These are phyloP conservation scores for Scrobipalpa atriplicella DNA, from an alignment of 2,888 invertebrate genomes.

Conservation along the genomic window DNA sequence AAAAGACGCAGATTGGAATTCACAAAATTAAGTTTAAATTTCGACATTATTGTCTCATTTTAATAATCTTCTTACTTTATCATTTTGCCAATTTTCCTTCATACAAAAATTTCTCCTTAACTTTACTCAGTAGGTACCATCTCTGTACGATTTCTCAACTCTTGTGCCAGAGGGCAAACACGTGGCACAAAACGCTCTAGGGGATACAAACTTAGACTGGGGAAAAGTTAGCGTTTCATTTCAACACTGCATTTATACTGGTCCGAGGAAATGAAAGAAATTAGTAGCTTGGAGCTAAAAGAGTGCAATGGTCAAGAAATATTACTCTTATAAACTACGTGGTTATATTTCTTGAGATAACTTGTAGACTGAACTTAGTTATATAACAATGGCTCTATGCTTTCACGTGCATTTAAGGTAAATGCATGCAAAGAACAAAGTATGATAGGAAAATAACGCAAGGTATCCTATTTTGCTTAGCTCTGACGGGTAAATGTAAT, in stretches of 20 bases:
- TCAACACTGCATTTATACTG: background rate
- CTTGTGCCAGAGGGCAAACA: background rate
- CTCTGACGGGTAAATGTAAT: background rate
- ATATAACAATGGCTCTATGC: slow-evolving; percentile 4
- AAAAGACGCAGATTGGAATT: too few relatives aligned
- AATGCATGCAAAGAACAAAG: background rate
- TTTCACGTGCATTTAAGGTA: background rate
- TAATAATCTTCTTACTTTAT: too few relatives aligned
- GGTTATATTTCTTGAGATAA: background rate
- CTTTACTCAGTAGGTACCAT: too few relatives aligned
- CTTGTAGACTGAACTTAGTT: background rate
- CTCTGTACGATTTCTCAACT: too few relatives aligned
- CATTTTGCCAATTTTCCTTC: too few relatives aligned
- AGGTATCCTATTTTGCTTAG: background rate
- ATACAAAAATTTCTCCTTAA: too few relatives aligned
- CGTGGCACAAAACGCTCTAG: background rate
- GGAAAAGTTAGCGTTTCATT: slow-evolving; percentile 2
- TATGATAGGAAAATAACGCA: background rate
- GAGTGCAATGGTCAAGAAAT: slow-evolving; percentile 9
- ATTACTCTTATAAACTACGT: slow-evolving; percentile 11
- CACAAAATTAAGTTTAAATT: too few relatives aligned
- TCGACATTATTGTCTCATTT: too few relatives aligned
- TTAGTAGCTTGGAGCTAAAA: background rate
- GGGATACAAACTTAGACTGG: background rate
- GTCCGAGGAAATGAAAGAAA: background rate